These are phyloP conservation scores for Heterodera filipjevi DNA, from an alignment of 2,888 invertebrate species.

Conservation along the genomic window DNA sequence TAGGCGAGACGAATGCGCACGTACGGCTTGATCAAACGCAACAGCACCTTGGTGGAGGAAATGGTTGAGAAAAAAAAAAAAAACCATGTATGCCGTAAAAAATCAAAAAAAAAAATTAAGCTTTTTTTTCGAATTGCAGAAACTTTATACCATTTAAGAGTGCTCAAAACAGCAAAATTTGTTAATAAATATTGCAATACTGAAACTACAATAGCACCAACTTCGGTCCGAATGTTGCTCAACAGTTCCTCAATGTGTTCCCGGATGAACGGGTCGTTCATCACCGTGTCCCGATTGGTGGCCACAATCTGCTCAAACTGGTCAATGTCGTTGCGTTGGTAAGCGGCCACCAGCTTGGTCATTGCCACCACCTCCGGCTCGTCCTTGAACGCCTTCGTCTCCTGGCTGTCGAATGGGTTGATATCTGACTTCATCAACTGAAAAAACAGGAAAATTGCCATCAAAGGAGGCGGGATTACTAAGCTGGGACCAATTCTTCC, in stretches of 20 bases:
- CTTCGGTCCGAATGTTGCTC: constrained; percentile 89
- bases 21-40: constrained; percentile 95
- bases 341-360: constrained; percentile 85
- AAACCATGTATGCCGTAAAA: too few species aligned
- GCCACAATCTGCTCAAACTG: constrained; percentile 92
- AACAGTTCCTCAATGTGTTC: constrained; percentile 85
- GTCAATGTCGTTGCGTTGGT: constrained; percentile 56
- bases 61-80: not conserved
- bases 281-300: constrained; percentile 89
- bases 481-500: too few species aligned
- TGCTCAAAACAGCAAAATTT: too few species aligned
- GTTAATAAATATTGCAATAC: too few species aligned
- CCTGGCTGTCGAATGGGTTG: constrained; percentile 88
- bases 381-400: constrained; percentile 94
- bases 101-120: too few species aligned
- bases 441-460: too few species aligned
- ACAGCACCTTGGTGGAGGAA: constrained; percentile 74
- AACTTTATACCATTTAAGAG: too few species aligned
- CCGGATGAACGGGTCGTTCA: constrained; percentile 98
- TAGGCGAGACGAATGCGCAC: constrained; percentile 96
- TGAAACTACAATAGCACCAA: too few species aligned
- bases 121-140: too few species aligned
- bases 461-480: not conserved
- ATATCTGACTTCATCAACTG: constrained; percentile 94
- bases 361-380: constrained; percentile 98